Conservation (phyloP, 2,888 invertebrate species). For the Calliphora vomitoria region DNA sequence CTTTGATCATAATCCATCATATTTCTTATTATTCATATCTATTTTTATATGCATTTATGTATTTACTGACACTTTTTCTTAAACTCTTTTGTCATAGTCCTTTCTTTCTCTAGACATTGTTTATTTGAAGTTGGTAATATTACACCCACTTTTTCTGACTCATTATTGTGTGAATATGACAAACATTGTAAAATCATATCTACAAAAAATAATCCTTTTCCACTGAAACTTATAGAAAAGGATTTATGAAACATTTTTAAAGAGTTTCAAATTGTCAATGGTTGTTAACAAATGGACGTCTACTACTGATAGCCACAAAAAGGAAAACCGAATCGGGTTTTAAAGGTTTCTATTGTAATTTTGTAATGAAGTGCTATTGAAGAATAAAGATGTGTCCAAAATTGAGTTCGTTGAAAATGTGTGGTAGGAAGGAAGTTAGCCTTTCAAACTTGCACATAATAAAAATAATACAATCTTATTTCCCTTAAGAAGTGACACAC, state of each 20-base stretch:
- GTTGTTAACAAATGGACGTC: no score
- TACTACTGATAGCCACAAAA: no score
- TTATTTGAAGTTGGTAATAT: constrained; percentile 24
- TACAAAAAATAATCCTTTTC: constrained; percentile 6
- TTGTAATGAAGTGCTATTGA: background rate
- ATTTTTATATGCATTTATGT: no score
- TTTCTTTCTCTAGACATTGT: constrained; percentile 11
- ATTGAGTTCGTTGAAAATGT: background rate
- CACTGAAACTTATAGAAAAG: background rate
- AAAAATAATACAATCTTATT: background rate
- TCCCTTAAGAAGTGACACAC: no score
- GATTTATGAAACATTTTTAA: background rate
- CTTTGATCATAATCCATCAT: background rate
- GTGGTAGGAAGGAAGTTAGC: background rate
- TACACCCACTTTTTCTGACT: constrained; percentile 43
- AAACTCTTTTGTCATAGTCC: background rate
- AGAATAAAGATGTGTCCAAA: background rate
- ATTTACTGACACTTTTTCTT: background rate
- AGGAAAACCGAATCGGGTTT: no score
- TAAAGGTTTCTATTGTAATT: no score
- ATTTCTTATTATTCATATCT: background rate
- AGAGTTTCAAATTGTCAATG: no score
- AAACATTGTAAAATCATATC: background rate
- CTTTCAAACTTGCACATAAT: background rate
- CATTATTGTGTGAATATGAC: constrained; percentile 18